These are phyloP conservation scores for Trisateles emortualis DNA, from an alignment of 2,888 invertebrate genomes.

Conservation along the genomic window DNA sequence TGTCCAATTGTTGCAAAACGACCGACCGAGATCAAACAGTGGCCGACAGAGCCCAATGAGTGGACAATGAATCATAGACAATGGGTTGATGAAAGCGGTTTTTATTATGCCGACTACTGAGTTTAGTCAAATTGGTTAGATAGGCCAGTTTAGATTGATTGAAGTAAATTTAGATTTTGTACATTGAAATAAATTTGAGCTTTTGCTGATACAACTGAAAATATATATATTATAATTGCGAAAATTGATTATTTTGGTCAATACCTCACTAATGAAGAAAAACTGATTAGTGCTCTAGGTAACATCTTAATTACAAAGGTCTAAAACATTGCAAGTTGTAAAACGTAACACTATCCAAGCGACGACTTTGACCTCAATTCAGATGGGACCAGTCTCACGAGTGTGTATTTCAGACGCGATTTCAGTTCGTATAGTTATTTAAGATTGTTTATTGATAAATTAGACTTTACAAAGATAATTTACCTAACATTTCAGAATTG, in stretches of 20 bases:
- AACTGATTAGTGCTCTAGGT: no score
- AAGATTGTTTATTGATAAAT: no score
- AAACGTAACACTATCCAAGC: constrained; percentile 44
- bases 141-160: constrained; percentile 42
- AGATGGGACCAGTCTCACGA: constrained; percentile 58
- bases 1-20: constrained; percentile 71
- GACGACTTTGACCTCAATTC: constrained; percentile 74
- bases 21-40: constrained; percentile 63
- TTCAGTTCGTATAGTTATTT: constrained; percentile 57
- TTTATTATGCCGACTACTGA: constrained; percentile 54
- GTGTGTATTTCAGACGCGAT: constrained; percentile 60
- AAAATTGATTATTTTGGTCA: no score
- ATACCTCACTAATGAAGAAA: no score
- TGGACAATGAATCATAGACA: constrained; percentile 67
- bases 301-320: constrained; percentile 11
- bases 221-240: no score
- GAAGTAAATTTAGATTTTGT: constrained; percentile 30
- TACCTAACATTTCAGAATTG: no score
- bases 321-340: constrained; percentile 14
- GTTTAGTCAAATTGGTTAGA: constrained; percentile 49
- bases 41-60: constrained; percentile 64
- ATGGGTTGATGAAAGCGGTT: constrained; percentile 69
- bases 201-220: background rate
- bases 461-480: no score
- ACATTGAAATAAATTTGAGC: constrained; percentile 12